These are phyloP conservation scores for Notocelia uddmanniana DNA, from an alignment of 2,888 invertebrate species.

Conservation along the genomic window DNA sequence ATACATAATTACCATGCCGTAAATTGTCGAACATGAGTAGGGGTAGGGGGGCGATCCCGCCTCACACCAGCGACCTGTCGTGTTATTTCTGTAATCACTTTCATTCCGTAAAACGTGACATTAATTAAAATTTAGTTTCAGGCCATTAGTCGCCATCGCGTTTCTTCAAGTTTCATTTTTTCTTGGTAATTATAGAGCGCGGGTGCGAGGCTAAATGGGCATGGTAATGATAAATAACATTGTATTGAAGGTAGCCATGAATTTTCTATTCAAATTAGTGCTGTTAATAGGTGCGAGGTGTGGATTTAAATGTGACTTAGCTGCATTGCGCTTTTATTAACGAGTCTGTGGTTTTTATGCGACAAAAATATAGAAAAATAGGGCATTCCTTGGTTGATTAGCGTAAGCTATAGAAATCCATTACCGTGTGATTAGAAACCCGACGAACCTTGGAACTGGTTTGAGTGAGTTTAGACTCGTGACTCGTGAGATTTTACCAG, in stretches of 20 bases:
- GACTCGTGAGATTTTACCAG: conserved; percentile 85
- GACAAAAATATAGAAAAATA: conserved; percentile 48
- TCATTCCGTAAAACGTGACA: conserved; percentile 84
- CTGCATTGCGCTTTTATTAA: conserved; percentile 72
- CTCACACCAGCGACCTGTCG: conserved; percentile 70
- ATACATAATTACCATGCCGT: conserved; percentile 81
- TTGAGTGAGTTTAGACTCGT: conserved; percentile 76
- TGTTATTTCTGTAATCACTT: conserved; percentile 85
- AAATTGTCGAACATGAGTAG: conserved; percentile 79
- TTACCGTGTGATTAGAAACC: conserved; percentile 77
- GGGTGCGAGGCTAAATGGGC: conserved; percentile 82
- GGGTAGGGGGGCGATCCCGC: conserved; percentile 59
- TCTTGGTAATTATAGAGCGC: conserved; percentile 80
- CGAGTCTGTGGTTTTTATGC: conserved; percentile 61
- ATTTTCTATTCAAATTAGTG: conserved; percentile 85
- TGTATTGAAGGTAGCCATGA: conserved; percentile 80
- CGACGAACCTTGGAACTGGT: conserved; percentile 72
- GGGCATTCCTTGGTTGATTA: conserved; percentile 48
- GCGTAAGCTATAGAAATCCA: conserved; percentile 57
- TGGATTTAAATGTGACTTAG: conserved; percentile 71
- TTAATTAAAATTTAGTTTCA: conserved; percentile 87
- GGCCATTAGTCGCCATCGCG: conserved; percentile 84
- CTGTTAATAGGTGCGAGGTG: conserved; percentile 76
- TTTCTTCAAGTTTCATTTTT: conserved; percentile 84
- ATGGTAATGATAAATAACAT: conserved; percentile 83